Evolutionary conservation across 1,140 invertebrate species (phyloP).

Genomic region (Mesaphorura yosii): DNA sequence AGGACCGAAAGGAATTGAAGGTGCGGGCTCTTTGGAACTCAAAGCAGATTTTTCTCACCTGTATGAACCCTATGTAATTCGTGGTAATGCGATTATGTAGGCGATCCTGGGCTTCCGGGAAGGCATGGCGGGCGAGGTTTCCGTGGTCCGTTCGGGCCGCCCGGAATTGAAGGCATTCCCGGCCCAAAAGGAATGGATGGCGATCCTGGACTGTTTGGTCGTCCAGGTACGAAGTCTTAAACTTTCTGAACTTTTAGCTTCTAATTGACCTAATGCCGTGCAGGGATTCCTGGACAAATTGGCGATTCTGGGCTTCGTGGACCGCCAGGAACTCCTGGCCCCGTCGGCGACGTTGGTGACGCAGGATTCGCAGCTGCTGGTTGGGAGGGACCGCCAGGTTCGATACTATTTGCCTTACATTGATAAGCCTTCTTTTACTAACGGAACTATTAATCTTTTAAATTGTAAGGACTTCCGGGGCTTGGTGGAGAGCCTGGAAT

Average conservation of each 20-base stretch:
- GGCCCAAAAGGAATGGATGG: constrained; percentile 19
- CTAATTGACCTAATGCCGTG: not conserved
- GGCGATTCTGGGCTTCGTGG: constrained; percentile 6
- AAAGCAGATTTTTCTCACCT: not conserved
- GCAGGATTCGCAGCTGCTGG: not conserved
- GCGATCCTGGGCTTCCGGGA: constrained; percentile 28
- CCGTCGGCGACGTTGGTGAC: constrained; percentile 4
- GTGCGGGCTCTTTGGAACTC: constrained; percentile 8
- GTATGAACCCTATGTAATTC: not conserved
- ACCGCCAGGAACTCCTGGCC: constrained; percentile 28
- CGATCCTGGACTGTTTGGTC: constrained; percentile 14
- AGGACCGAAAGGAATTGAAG: constrained; percentile 27
- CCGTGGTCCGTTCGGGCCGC: not conserved
- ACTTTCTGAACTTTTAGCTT: not conserved
- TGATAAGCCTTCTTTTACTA: too few relatives aligned
- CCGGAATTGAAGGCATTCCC: constrained; percentile 21
- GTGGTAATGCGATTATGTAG: not conserved
- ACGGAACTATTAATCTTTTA: not conserved
- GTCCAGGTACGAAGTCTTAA: constrained; percentile 6
- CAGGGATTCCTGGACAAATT: constrained; percentile 16
- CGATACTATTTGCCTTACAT: too few relatives aligned
- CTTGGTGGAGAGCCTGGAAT: not conserved
- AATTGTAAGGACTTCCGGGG: not conserved
- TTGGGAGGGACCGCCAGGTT: too few relatives aligned
- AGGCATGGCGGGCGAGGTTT: constrained; percentile 1